Evolutionary conservation across 2,888 invertebrate genomes (phyloP), one percentile per base, ranked within the genome.

Genomic region (Archaeoteleia sp.): DNA sequence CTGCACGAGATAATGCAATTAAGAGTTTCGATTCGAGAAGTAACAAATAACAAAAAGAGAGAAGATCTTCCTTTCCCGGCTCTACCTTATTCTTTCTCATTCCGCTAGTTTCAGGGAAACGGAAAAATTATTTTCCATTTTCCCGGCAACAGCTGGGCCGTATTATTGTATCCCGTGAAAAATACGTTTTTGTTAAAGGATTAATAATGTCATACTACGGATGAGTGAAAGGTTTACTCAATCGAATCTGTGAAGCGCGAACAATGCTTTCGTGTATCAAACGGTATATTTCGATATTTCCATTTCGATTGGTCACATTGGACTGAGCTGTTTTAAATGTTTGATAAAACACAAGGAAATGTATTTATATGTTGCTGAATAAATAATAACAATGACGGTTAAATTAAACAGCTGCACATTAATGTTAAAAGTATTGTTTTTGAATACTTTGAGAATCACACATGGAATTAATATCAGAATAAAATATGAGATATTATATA

Each of bases 1-100:
- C 76, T 73, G 72, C 70, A 74, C 73, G 76, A 74, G 77, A 79
- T 81, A 77, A 80, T 75, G 78, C 74, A 81, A 81, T 79, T 81
- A 80, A 81, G 78, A 77, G 71, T 72, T 74, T 74, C 65, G 71
- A 74, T 74, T 77, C 74, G 73, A 72, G 53, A 8, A 40, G 27
- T 51, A 17, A 53, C 58, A 57, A 61, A 61, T 45, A 40, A 62
- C 46, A 58, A 48, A 10, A 42, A 49, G 13, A 54, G 37, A 10
- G 34, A 30, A 55, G 23, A 46, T 37, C 37, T 23, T 49, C 20
- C 29, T 20, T 17, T 17, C 13, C 12, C 29, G 6, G 4, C 49
- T 37, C 37, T 13, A n/a, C 25, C 7, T 7, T 32, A 13, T 37
- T 39, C 45, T 8, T 29, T 9, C 29, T 9, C 29, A 5, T 20